Conservation (phyloP, 2,888 invertebrate genomes). For the Xestia c-nigrum region DNA sequence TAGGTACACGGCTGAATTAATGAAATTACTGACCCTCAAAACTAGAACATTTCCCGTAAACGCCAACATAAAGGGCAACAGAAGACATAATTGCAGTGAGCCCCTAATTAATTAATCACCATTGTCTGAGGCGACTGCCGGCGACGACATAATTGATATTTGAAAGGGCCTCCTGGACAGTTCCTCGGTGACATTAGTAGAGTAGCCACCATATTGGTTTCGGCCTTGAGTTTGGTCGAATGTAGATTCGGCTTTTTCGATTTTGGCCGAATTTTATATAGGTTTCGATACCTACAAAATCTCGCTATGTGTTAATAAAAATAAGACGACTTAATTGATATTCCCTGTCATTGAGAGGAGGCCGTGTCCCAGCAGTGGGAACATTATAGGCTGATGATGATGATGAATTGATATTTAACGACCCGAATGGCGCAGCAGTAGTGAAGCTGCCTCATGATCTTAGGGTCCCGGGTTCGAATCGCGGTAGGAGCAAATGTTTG, state of each 20-base stretch:
- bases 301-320: not conserved
- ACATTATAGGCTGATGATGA: too few relatives aligned
- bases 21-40: slow-evolving; percentile 32
- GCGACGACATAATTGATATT: slow-evolving; percentile 87
- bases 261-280: not conserved
- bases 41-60: slow-evolving; percentile 49
- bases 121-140: slow-evolving; percentile 81
- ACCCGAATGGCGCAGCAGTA: too few relatives aligned
- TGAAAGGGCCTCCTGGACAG: slow-evolving; percentile 85
- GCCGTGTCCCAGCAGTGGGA: too few relatives aligned
- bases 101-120: slow-evolving; percentile 89
- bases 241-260: slow-evolving; percentile 11
- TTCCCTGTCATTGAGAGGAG: too few relatives aligned
- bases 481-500: too few relatives aligned
- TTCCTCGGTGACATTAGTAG: slow-evolving; percentile 63
- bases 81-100: slow-evolving; percentile 86
- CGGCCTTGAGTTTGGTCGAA: slow-evolving; percentile 15
- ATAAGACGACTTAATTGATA: not conserved
- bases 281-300: not conserved
- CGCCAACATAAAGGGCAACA: slow-evolving; percentile 70
- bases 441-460: too few relatives aligned
- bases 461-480: too few relatives aligned
- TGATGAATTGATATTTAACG: too few relatives aligned
- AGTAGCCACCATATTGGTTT: slow-evolving; percentile 39
- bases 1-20: not conserved